Conservation (phyloP, 37 sponge, comb jelly and placozoan species). For the Eunapius fragilis region DNA sequence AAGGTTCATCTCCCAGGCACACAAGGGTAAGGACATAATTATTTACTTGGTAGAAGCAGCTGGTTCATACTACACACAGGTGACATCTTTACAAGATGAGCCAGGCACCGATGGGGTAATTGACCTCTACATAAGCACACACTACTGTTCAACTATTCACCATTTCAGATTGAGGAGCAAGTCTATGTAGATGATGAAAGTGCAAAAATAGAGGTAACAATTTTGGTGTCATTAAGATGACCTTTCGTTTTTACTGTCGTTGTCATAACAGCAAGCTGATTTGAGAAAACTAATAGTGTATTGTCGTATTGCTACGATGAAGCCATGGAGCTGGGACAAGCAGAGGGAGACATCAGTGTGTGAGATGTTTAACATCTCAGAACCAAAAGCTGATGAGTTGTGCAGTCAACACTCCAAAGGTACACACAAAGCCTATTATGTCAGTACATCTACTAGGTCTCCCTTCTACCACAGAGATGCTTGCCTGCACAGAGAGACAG, state of each 20-base stretch:
- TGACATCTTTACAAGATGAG: not conserved
- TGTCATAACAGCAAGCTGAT: not conserved
- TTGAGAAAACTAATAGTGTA: slow-evolving; percentile 6
- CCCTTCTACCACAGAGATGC: not conserved
- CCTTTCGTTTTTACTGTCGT: not conserved
- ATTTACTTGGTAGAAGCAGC: no score
- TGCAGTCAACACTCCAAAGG: slow-evolving; percentile 1
- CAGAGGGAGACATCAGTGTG: slow-evolving; percentile 1
- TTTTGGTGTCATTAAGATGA: not conserved
- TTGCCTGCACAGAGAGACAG: slow-evolving; percentile 22
- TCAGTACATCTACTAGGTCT: not conserved
- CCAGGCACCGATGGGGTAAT: not conserved
- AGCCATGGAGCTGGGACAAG: slow-evolving; percentile 30
- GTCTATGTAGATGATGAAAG: not conserved
- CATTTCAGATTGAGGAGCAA: not conserved
- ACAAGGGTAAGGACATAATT: no score
- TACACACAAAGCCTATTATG: not conserved
- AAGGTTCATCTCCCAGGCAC: no score
- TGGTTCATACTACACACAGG: no score
- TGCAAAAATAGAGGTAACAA: not conserved
- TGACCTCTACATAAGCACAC: not conserved
- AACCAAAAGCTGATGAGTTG: not conserved
- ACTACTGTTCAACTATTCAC: not conserved
- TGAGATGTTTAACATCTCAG: slow-evolving; percentile 29
- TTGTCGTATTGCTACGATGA: slow-evolving; percentile 11